phyloP scores from a whole-genome alignment of 2,888 invertebrate genomes.

The Tetragonisca angustula region DNA sequence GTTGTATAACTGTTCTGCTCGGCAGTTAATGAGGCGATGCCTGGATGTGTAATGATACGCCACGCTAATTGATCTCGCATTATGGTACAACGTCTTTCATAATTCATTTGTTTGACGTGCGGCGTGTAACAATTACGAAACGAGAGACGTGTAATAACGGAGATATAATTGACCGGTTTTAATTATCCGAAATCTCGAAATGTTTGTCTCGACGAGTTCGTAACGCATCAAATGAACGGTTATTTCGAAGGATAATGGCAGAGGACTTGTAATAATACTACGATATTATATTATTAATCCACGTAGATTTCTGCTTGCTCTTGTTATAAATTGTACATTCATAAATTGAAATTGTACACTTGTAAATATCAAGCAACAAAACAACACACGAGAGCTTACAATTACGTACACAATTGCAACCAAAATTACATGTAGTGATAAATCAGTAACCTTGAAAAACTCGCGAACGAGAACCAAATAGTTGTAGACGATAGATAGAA shows the following conservation, averaged over 20 bases:
- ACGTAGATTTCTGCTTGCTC: too few relatives aligned
- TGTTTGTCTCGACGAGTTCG: not conserved
- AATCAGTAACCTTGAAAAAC: too few relatives aligned
- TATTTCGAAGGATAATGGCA: not conserved
- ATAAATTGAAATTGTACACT: too few relatives aligned
- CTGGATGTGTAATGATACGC: slow-evolving; percentile 70
- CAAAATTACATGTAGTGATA: too few relatives aligned
- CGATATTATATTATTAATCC: too few relatives aligned
- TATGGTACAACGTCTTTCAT: not conserved
- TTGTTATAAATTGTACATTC: too few relatives aligned
- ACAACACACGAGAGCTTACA: too few relatives aligned
- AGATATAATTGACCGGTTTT: not conserved
- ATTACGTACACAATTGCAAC: too few relatives aligned
- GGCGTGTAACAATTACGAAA: not conserved
- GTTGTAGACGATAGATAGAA: too few relatives aligned
- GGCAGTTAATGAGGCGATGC: slow-evolving; percentile 70
- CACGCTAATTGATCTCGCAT: slow-evolving; percentile 28
- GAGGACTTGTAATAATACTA: not conserved
- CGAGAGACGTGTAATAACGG: not conserved
- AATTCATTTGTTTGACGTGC: not conserved
- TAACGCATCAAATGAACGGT: not conserved
- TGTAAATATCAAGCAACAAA: too few relatives aligned
- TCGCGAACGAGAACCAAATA: too few relatives aligned
- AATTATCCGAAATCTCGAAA: not conserved
- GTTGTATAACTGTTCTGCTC: slow-evolving; percentile 63